Conservation (phyloP, 2,888 invertebrate genomes). For the Drosophila longiperda region DNA sequence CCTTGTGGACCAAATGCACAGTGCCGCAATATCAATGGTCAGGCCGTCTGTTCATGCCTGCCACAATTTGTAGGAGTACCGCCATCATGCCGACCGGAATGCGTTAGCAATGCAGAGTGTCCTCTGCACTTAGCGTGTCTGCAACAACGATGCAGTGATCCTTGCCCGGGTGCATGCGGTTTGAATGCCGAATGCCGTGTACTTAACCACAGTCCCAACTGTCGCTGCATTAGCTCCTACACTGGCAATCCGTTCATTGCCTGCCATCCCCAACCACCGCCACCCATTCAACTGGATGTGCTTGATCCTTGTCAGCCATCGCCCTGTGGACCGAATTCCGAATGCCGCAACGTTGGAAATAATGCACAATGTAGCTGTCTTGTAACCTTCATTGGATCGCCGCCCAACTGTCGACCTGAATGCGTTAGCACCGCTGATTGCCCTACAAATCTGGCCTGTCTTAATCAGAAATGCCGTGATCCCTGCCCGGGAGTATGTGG, state of each 20-base stretch:
- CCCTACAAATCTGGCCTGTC: constrained; percentile 89
- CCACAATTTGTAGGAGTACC: constrained; percentile 90
- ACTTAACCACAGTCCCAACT: constrained; percentile 91
- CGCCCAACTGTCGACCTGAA: constrained; percentile 91
- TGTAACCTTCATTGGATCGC: constrained; percentile 89
- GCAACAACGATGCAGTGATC: constrained; percentile 90
- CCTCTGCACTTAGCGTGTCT: constrained; percentile 88
- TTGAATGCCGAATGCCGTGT: constrained; percentile 90
- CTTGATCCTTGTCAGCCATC: constrained; percentile 89
- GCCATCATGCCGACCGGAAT: constrained; percentile 90
- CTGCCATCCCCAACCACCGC: constrained; percentile 78
- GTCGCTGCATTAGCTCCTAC: constrained; percentile 87
- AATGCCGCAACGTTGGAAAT: constrained; percentile 88
- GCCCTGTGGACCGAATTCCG: constrained; percentile 92
- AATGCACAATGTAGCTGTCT: constrained; percentile 90
- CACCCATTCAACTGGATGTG: constrained; percentile 35
- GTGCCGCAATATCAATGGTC: constrained; percentile 88
- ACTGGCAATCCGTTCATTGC: constrained; percentile 85
- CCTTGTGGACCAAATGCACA: constrained; percentile 91
- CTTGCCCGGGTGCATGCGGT: constrained; percentile 92
- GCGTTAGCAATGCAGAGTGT: constrained; percentile 90
- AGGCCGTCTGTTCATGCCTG: constrained; percentile 89
- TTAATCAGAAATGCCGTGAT: constrained; percentile 90
- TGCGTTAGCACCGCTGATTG: constrained; percentile 93
- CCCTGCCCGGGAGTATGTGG: constrained; percentile 91